Conservation (phyloP, 2,888 invertebrate genomes). For the Phrixothrix hirtus region DNA sequence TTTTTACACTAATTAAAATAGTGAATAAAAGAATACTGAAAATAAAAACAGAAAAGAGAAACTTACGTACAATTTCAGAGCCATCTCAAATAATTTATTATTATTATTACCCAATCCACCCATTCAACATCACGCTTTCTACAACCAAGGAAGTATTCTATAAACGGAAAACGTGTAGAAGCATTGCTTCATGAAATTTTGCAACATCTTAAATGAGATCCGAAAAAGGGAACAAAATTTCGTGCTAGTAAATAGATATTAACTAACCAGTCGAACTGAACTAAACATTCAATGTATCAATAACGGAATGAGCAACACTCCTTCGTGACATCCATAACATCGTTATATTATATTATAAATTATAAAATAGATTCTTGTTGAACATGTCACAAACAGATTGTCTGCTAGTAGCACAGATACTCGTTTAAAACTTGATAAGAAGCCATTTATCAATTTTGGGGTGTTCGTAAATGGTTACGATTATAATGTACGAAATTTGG, state of each 20-base stretch:
- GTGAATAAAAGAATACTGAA: no score
- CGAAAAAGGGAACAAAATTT: not conserved
- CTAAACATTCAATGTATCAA: conserved; percentile 6
- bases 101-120: no score
- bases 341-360: conserved; percentile 20
- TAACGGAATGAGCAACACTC: conserved; percentile 31
- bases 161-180: no score
- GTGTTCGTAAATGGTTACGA: conserved; percentile 2
- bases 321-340: conserved; percentile 32
- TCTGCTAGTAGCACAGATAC: conserved; percentile 34
- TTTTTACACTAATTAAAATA: no score
- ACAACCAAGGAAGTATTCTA: no score
- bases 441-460: conserved; percentile 12
- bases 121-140: no score
- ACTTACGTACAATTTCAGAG: no score
- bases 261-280: no score
- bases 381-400: conserved; percentile 43
- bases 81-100: no score
- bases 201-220: no score
- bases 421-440: conserved; percentile 10
- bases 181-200: no score
- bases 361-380: conserved; percentile 42
- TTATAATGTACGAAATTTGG: conserved; percentile 1
- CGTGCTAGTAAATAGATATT: not conserved
- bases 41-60: no score